Evolutionary conservation across 2,888 invertebrate genomes (phyloP).

Genomic region (Metalampra italica): DNA sequence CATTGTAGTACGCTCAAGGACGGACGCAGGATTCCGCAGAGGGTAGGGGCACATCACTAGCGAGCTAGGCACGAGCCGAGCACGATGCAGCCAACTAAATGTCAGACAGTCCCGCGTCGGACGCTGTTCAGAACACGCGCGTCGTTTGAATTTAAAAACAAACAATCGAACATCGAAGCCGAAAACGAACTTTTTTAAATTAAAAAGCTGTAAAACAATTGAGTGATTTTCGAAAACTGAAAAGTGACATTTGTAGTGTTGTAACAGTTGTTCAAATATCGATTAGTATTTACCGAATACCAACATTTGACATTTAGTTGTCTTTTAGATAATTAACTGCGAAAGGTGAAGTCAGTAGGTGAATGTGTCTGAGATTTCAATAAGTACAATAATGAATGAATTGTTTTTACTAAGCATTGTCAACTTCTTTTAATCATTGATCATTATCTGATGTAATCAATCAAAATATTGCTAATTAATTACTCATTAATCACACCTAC

Average conservation of each 20-base stretch:
- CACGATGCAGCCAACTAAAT: constrained; percentile 15
- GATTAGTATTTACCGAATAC: constrained; percentile 2
- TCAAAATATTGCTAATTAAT: constrained; percentile 10
- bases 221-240: constrained; percentile 3
- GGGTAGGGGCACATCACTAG: constrained; percentile 21
- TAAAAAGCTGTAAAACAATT: constrained; percentile 1
- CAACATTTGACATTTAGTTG: constrained; percentile 15
- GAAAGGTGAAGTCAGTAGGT: constrained; percentile 24
- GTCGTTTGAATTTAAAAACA: constrained; percentile 9
- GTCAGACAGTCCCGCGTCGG: constrained; percentile 22
- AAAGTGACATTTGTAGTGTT: constrained; percentile 16
- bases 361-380: constrained; percentile 17
- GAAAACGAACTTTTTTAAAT: constrained; percentile 6
- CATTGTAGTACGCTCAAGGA: constrained; percentile 20
- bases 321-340: constrained; percentile 14
- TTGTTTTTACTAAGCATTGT: constrained; percentile 11
- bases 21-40: constrained; percentile 18
- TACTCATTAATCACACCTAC: too few relatives aligned
- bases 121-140: constrained; percentile 17
- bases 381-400: constrained; percentile 10
- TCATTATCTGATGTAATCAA: constrained; percentile 5
- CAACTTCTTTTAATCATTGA: constrained; percentile 5
- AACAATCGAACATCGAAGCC: constrained; percentile 14
- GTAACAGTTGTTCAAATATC: constrained; percentile 8
- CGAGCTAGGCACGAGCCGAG: not conserved